These are phyloP conservation scores for Clarias magur DNA, from an alignment of 2,113 vertebrate species.

Conservation along the genomic window DNA sequence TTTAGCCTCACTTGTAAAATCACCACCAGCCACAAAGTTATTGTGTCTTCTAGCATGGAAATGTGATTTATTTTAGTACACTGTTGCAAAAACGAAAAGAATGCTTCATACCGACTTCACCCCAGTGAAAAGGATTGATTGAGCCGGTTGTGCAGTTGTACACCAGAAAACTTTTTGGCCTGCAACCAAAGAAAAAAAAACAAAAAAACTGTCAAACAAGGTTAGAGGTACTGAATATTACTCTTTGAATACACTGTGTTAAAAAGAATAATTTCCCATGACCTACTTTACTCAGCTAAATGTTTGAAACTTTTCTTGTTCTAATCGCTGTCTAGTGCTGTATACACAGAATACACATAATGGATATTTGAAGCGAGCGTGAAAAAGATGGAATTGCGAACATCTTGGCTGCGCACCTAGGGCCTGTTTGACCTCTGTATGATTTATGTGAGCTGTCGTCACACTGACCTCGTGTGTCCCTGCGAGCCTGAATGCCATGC, in stretches of 20 bases:
- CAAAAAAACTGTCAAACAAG: background rate
- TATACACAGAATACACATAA: background rate
- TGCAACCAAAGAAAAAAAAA: constrained; percentile 57
- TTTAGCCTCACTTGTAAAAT: no score
- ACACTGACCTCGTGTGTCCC: constrained; percentile 75
- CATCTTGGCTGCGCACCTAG: background rate
- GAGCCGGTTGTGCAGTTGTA: constrained; percentile 98
- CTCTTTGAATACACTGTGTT: background rate
- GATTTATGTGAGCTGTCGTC: background rate
- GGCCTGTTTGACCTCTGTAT: background rate
- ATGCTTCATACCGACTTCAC: constrained; percentile 90
- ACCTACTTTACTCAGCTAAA: background rate
- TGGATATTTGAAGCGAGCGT: background rate
- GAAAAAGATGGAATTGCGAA: background rate
- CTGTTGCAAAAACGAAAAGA: background rate
- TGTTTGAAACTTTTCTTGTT: background rate
- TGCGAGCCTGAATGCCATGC: constrained; percentile 96
- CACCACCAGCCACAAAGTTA: no score
- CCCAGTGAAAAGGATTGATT: constrained; percentile 97
- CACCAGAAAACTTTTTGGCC: constrained; percentile 87
- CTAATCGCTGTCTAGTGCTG: background rate
- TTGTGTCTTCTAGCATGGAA: background rate
- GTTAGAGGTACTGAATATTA: background rate
- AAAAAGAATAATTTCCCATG: background rate
- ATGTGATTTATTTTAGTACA: background rate